These are phyloP conservation scores for Bursaphelenchus mucronatus DNA, from an alignment of 1,140 invertebrate genomes.

Conservation along the genomic window DNA sequence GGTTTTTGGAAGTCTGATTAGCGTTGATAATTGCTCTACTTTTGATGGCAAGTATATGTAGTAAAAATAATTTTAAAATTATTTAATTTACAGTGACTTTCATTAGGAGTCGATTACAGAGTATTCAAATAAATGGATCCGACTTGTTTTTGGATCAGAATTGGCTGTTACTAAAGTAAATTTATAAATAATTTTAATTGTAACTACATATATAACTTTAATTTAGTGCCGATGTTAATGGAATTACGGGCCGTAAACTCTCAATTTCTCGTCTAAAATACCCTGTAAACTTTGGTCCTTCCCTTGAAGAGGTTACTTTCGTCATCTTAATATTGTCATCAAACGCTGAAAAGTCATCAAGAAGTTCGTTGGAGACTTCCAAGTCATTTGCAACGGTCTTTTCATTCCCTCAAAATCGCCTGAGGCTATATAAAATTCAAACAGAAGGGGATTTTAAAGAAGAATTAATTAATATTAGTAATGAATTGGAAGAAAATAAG, in stretches of 20 bases:
- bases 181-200: neutral
- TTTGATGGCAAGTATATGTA: conserved; percentile 2
- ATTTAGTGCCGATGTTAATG: conserved; percentile 19
- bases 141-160: conserved; percentile 28
- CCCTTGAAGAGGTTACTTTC: conserved; percentile 67
- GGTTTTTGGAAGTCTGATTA: neutral
- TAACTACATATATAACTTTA: neutral
- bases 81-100: neutral
- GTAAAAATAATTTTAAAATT: conserved; percentile 22
- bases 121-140: conserved; percentile 2
- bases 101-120: conserved; percentile 15
- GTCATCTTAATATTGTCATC: conserved; percentile 68
- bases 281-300: conserved; percentile 67
- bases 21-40: neutral
- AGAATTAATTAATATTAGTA: conserved; percentile 60
- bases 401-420: conserved; percentile 30
- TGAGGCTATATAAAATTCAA: conserved; percentile 34
- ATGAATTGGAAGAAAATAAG: conserved; percentile 16
- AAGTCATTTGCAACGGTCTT: conserved; percentile 56
- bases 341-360: conserved; percentile 64
- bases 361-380: conserved; percentile 51
- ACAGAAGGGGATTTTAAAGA: conserved; percentile 64
- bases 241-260: conserved; percentile 62
- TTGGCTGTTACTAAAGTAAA: conserved; percentile 39
- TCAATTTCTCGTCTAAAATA: conserved; percentile 66